Conservation (phyloP, 1,140 invertebrate genomes). For the Ganaspis sp. region DNA sequence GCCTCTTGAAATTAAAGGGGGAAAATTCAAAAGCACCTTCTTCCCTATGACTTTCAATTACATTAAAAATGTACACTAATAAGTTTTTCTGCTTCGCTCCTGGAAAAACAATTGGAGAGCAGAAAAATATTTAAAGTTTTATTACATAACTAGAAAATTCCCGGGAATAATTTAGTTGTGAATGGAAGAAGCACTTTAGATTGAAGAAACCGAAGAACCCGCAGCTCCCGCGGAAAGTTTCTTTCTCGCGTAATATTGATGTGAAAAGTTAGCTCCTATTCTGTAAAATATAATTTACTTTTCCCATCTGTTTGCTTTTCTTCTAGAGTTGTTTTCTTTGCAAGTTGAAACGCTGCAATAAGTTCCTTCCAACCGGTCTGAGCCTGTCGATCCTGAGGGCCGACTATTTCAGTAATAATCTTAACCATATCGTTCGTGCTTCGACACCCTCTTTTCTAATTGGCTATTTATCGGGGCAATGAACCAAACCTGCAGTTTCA, state of each 20-base stretch:
- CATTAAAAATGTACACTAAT: not conserved
- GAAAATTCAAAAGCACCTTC: too few relatives aligned
- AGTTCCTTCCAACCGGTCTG: not conserved
- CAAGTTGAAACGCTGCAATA: not conserved
- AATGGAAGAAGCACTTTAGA: conserved; percentile 14
- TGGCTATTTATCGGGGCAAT: not conserved
- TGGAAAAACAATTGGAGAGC: not conserved
- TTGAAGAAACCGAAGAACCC: not conserved
- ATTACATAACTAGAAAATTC: not conserved
- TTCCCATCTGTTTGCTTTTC: conserved; percentile 27
- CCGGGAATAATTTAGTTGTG: conserved; percentile 8
- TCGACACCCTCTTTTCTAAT: not conserved
- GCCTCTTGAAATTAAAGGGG: too few relatives aligned
- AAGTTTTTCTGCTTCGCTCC: not conserved
- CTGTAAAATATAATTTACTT: conserved; percentile 29
- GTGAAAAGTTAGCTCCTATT: conserved; percentile 22
- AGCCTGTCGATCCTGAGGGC: not conserved
- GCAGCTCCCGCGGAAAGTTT: not conserved
- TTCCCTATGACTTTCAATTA: not conserved
- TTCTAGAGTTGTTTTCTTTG: conserved; percentile 7
- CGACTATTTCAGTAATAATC: not conserved
- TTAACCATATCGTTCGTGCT: not conserved
- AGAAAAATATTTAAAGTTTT: not conserved
- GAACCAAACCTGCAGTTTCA: not conserved
- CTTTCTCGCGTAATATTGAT: conserved; percentile 20